A percentile compares a stretch with the other conserved stretches of the same genome.
These are phyloP conservation scores for Sesia apiformis DNA, from an alignment of 2,888 invertebrate genomes.

Conservation along the genomic window DNA sequence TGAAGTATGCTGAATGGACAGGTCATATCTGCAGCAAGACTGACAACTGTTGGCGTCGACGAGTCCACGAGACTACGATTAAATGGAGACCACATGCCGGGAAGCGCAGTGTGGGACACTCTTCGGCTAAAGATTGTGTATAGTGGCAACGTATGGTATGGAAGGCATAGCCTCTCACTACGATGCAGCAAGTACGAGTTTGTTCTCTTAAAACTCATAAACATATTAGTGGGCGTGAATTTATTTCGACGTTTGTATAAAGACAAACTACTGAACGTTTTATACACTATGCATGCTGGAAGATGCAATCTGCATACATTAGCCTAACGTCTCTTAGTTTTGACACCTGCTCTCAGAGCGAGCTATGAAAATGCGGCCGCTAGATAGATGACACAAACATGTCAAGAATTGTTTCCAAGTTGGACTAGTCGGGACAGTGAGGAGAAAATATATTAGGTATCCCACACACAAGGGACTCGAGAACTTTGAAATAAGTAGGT, in stretches of 20 bases:
- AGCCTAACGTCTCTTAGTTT: constrained; percentile 68
- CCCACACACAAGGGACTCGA: constrained; percentile 20
- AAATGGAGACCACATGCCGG: too few species aligned
- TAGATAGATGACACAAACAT: constrained; percentile 63
- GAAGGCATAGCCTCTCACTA: too few species aligned
- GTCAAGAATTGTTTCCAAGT: constrained; percentile 49
- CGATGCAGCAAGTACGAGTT: too few species aligned
- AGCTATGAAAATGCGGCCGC: constrained; percentile 36
- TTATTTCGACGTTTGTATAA: neutral
- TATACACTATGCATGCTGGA: neutral
- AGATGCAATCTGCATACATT: constrained; percentile 73
- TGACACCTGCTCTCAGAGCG: constrained; percentile 63
- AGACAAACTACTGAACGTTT: neutral
- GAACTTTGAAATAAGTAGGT: constrained; percentile 30
- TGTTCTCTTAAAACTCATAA: too few species aligned
- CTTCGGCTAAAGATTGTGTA: too few species aligned
- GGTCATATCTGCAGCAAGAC: too few species aligned
- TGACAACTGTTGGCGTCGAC: too few species aligned
- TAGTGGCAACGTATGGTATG: too few species aligned
- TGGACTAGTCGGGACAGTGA: constrained; percentile 24
- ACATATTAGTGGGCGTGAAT: too few species aligned
- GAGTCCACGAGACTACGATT: too few species aligned
- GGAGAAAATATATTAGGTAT: constrained; percentile 29
- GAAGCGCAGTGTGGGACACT: too few species aligned
- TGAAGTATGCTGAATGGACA: too few species aligned